Evolutionary conservation across 2,797 vertebrate genomes (phyloP).

Genomic region (Anas flavirostris): DNA sequence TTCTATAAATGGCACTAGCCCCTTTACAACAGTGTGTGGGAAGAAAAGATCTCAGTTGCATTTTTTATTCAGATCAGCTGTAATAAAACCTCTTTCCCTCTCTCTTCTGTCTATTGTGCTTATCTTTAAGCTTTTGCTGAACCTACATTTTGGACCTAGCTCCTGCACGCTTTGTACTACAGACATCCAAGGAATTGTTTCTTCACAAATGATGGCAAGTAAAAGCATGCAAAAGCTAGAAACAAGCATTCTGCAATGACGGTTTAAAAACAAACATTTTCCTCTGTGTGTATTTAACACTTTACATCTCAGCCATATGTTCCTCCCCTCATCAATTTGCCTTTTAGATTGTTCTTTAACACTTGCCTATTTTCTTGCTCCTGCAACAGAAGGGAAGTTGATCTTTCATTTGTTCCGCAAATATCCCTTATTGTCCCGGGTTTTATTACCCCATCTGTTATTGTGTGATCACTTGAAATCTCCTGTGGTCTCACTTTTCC

Average conservation of each 20-base stretch:
- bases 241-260: not conserved
- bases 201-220: not conserved
- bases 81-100: not conserved
- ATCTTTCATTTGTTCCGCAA: slow-evolving; percentile 66
- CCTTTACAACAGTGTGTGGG: not conserved
- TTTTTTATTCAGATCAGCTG: not conserved
- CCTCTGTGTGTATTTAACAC: slow-evolving; percentile 65
- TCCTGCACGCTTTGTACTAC: not conserved
- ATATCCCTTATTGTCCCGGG: slow-evolving; percentile 63
- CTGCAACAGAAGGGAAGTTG: slow-evolving; percentile 62
- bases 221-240: not conserved
- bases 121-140: not conserved
- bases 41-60: not conserved
- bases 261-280: slow-evolving; percentile 20
- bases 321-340: slow-evolving; percentile 56
- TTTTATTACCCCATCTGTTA: slow-evolving; percentile 68
- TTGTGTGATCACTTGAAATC: slow-evolving; percentile 45
- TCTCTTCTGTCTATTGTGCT: not conserved
- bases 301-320: slow-evolving; percentile 61
- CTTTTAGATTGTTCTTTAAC: slow-evolving; percentile 66
- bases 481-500: slow-evolving; percentile 42
- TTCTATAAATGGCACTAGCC: not conserved
- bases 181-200: not conserved
- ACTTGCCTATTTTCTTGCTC: slow-evolving; percentile 46
- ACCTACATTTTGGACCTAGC: not conserved